Base-by-base conservation (phyloP, 2,888 invertebrate species). In the Heliconius charithonia region DNA sequence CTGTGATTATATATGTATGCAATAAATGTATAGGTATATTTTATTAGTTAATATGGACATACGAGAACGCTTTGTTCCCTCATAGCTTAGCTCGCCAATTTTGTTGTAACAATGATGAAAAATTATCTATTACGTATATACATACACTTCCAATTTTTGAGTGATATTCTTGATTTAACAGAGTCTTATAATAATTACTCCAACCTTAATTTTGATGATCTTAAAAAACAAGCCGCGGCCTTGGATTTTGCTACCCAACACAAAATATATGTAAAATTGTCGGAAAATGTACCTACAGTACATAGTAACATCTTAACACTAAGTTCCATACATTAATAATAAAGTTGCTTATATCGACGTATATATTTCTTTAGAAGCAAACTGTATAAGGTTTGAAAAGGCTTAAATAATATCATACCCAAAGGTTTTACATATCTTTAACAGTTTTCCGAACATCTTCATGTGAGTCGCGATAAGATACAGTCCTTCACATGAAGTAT, bases 381-480 rank as follows among this genome's bases (percentile, higher is more conserved):
- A 9, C 72, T 59, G n/a, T 72, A 72, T 72, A 37, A 71, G 6
- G 22, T 56, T 71, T 71, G 7, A 71, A 71, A 59, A 59, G 29
- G 56, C n/a, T 56, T 71, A 29, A 25, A 29, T 67, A 29, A 12
- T 71, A 71, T 51, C n/a, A 25, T 16, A 37, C 41, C 7, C 27
- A 19, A 7, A 45, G 22, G 59, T 16, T 9, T 19, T 12, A n/a
- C 27, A 62, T 37, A 73, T 63, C 63, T 63, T 19, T 27, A 45
- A 74, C 59, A 22, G 12, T 65, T 41, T 63, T 27, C 63, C 27
- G 45, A 41, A 63, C 27, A 65, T 22, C 74, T 27, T 29, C 63
- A 65, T 63, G 9, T 62, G 63, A 74, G 69, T 56, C 65, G 56
- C 27, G 85, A 86, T 85, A 82, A 83, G 83, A 84, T 83, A 81